Evolutionary conservation across 2,797 vertebrate species (phyloP).

Genomic region (Erethizon dorsatum): DNA sequence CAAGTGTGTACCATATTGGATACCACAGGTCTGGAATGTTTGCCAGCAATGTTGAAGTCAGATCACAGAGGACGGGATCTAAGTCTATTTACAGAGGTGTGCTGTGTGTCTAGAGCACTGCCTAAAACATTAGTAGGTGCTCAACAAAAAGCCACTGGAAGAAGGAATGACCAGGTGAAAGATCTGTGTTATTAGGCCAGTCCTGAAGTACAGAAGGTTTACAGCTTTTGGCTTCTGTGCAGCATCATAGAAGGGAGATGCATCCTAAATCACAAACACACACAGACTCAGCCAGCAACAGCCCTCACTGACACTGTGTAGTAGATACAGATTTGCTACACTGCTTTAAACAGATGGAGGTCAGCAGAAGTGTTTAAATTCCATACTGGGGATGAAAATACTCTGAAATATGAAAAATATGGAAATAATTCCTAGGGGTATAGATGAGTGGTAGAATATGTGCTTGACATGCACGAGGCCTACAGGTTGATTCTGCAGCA

Average conservation of each 20-base stretch:
- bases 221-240: background rate
- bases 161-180: background rate
- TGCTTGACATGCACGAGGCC: background rate
- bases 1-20: background rate
- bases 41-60: background rate
- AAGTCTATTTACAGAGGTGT: background rate
- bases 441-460: background rate
- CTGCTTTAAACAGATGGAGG: background rate
- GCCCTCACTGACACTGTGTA: background rate
- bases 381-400: background rate
- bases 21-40: background rate
- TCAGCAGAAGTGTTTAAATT: background rate
- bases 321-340: background rate
- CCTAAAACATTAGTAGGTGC: background rate
- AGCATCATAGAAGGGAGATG: background rate
- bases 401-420: slow-evolving; percentile 11
- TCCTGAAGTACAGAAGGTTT: background rate
- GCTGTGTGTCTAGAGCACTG: background rate
- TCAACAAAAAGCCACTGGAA: background rate
- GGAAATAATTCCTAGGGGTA: background rate
- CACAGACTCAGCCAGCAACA: background rate
- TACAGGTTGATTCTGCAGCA: background rate
- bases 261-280: background rate
- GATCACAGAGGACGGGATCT: background rate
- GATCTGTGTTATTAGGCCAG: background rate